Evolutionary conservation across 2,797 vertebrate species (phyloP).

Genomic region (Hemitrygon akajei): DNA sequence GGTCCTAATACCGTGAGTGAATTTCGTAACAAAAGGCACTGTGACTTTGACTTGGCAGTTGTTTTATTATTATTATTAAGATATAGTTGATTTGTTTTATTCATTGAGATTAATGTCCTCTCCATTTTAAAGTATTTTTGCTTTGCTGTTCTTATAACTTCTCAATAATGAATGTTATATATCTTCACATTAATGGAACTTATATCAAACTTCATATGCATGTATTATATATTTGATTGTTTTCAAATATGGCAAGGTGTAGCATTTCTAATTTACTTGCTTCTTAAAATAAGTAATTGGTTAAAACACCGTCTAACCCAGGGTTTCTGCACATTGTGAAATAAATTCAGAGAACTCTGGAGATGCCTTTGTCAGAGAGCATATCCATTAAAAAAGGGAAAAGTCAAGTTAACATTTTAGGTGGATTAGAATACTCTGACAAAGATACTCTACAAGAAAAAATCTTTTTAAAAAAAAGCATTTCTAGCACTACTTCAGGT

Average conservation of each 20-base stretch:
- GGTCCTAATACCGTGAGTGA: conserved; percentile 43
- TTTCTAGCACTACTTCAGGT: not conserved
- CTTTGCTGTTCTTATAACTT: not conserved
- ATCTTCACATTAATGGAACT: not conserved
- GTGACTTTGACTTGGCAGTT: conserved; percentile 24
- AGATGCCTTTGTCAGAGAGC: not conserved
- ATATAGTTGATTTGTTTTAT: conserved; percentile 10
- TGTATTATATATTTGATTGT: not conserved
- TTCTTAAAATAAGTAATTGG: conserved; percentile 13
- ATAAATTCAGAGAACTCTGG: not conserved
- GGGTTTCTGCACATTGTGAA: not conserved
- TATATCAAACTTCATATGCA: not conserved
- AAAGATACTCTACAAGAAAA: not conserved
- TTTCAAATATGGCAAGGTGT: not conserved
- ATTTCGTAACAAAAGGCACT: conserved; percentile 11
- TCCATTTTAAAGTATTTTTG: not conserved
- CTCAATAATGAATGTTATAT: not conserved
- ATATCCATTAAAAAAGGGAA: not conserved
- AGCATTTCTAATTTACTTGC: not conserved
- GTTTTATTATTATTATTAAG: not conserved
- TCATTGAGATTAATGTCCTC: not conserved
- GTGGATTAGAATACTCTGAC: not conserved
- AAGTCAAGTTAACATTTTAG: not conserved
- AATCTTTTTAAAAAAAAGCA: not conserved
- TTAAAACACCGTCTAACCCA: not conserved